phyloP scores from a whole-genome alignment of 1,140 invertebrate genomes.

The Mycetomoellerius zeteki region DNA sequence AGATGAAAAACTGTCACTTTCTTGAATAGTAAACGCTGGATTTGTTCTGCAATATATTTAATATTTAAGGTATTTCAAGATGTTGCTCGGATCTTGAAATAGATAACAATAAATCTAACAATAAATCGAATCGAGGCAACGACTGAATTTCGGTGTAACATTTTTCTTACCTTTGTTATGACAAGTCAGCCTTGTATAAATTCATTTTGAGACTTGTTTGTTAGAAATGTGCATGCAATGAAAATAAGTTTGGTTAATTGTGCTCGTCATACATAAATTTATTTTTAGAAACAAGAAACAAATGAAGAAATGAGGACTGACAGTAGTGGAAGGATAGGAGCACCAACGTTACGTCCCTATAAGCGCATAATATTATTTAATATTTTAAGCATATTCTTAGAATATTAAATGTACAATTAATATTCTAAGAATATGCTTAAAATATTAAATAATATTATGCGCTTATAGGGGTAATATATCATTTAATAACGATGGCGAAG shows the following conservation, averaged over 20 bases:
- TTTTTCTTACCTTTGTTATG: slow-evolving; percentile 79
- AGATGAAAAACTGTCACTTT: slow-evolving; percentile 73
- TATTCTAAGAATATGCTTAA: too few relatives aligned
- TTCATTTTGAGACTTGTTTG: slow-evolving; percentile 73
- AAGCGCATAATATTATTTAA: too few relatives aligned
- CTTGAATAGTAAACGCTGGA: slow-evolving; percentile 82
- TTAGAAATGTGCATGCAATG: slow-evolving; percentile 80
- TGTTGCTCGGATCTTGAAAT: not conserved
- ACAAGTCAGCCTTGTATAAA: slow-evolving; percentile 75
- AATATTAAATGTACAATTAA: too few relatives aligned
- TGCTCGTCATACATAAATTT: slow-evolving; percentile 26
- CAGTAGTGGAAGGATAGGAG: not conserved
- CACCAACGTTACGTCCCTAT: not conserved
- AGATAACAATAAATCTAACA: not conserved
- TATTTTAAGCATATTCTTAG: too few relatives aligned
- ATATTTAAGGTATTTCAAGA: slow-evolving; percentile 31
- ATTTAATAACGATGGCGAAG: not conserved
- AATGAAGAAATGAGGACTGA: slow-evolving; percentile 54
- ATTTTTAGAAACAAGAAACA: slow-evolving; percentile 39
- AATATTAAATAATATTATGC: too few relatives aligned
- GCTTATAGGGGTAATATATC: too few relatives aligned
- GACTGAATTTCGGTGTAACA: not conserved
- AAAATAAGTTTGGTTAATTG: slow-evolving; percentile 73
- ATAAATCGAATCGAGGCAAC: not conserved
- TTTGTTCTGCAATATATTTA: slow-evolving; percentile 82